Evolutionary conservation across 2,888 invertebrate species (phyloP).

Genomic region (Xanthostigma xanthostigma): DNA sequence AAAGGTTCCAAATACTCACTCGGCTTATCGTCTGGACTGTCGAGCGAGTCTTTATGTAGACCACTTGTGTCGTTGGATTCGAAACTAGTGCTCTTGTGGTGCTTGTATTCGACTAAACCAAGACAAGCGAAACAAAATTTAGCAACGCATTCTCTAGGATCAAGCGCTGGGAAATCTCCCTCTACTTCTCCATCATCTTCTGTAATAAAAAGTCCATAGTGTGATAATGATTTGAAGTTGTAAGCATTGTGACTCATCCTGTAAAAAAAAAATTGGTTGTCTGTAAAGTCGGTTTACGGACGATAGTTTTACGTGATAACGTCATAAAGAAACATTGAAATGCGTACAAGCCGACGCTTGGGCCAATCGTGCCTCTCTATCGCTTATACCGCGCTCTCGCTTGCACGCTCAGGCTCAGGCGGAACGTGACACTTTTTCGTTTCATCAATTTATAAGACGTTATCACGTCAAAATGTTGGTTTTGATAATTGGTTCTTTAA

Average conservation of each 20-base stretch:
- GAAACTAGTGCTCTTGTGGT: conserved; percentile 27
- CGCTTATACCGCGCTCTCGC: too few species aligned
- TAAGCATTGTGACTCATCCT: conserved; percentile 49
- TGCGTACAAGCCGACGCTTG: too few species aligned
- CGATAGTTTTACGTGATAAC: too few species aligned
- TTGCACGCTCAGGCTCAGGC: too few species aligned
- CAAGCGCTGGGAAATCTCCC: conserved; percentile 82
- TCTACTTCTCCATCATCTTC: conserved; percentile 95
- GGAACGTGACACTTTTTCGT: too few species aligned
- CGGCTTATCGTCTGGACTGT: conserved; percentile 6
- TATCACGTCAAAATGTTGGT: too few species aligned
- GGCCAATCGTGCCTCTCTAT: too few species aligned
- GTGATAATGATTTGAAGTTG: conserved; percentile 43
- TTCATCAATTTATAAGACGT: too few species aligned
- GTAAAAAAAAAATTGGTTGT: conserved; percentile 15
- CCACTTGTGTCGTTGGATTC: conserved; percentile 13
- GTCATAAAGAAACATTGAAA: too few species aligned
- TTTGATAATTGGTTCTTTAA: too few species aligned
- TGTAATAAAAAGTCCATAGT: conserved; percentile 83
- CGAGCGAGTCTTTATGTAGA: conserved; percentile 9
- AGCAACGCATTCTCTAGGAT: conserved; percentile 73
- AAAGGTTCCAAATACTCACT: background rate
- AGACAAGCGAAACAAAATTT: conserved; percentile 87
- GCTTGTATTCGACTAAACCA: conserved; percentile 67
- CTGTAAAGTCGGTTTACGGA: too few species aligned